Percentiles rank a stretch among this genome's conserved stretches.
Evolutionary conservation across 2,888 invertebrate species (phyloP).

Genomic region (Tipula lateralis): DNA sequence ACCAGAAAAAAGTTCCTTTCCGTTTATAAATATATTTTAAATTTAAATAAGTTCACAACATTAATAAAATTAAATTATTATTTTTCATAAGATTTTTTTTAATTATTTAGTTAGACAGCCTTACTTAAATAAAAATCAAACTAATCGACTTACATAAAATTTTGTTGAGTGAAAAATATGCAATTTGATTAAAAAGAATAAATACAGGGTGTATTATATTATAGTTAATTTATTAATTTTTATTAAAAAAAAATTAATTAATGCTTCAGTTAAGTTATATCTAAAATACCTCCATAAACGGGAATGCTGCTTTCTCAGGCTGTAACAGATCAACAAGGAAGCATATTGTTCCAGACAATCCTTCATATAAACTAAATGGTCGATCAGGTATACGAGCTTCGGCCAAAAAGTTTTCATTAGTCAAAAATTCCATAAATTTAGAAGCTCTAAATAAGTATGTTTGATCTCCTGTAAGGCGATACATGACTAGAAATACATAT

Average conservation of each 20-base stretch:
- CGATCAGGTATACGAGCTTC: constrained; percentile 71
- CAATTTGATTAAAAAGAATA: too few species aligned
- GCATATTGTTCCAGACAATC: constrained; percentile 79
- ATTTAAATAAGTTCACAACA: not conserved
- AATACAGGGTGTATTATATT: too few species aligned
- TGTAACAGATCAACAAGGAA: constrained; percentile 70
- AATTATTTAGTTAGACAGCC: too few species aligned
- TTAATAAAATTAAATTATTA: not conserved
- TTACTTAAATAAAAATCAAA: too few species aligned
- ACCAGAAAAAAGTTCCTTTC: constrained; percentile 72
- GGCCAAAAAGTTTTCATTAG: constrained; percentile 58
- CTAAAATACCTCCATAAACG: constrained; percentile 67
- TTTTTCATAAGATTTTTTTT: not conserved
- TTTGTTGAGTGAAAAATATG: too few species aligned
- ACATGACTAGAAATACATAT: constrained; percentile 71
- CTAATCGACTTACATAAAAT: too few species aligned
- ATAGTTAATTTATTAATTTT: not conserved
- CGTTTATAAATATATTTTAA: constrained; percentile 67
- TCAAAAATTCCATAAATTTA: constrained; percentile 71
- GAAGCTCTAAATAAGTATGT: constrained; percentile 70
- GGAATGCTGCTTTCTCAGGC: constrained; percentile 72
- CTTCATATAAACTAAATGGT: constrained; percentile 81
- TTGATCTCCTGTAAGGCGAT: constrained; percentile 65
- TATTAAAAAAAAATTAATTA: too few species aligned
- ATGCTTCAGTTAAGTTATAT: too few species aligned